Percentiles rank a stretch among this genome's conserved stretches.
These are phyloP conservation scores for Dasypogon diadema DNA, from an alignment of 2,888 invertebrate species.

Conservation along the genomic window DNA sequence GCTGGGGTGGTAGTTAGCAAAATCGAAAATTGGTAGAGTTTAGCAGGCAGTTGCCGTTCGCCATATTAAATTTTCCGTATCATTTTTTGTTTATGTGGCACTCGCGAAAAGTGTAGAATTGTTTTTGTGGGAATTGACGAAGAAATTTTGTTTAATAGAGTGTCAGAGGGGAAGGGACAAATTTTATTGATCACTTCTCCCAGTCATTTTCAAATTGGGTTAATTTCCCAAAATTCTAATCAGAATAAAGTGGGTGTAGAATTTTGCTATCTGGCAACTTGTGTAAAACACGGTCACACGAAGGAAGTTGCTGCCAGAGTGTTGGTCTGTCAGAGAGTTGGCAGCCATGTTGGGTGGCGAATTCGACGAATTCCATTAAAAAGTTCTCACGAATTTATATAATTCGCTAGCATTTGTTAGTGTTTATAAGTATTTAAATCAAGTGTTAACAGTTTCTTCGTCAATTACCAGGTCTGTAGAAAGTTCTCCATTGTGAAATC, in stretches of 20 bases:
- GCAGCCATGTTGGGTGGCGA: constrained; percentile 59
- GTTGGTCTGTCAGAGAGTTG: constrained; percentile 40
- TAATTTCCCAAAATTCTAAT: constrained; percentile 1
- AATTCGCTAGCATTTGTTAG: constrained; percentile 28
- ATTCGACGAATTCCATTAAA: constrained; percentile 21
- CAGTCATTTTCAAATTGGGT: background rate
- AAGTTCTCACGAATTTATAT: constrained; percentile 34
- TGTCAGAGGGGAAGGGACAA: too few species aligned
- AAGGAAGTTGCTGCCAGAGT: background rate
- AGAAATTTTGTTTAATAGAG: background rate
- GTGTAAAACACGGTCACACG: constrained; percentile 12
- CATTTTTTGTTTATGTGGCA: constrained; percentile 44
- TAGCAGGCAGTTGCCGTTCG: background rate
- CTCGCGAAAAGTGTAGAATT: background rate
- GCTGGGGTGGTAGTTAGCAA: background rate
- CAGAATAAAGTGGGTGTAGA: constrained; percentile 39
- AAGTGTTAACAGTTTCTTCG: constrained; percentile 19
- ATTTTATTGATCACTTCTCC: too few species aligned
- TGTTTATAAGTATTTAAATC: constrained; percentile 8
- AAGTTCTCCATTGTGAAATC: background rate
- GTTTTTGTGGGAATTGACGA: background rate
- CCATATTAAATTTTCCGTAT: constrained; percentile 35
- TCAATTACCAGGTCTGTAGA: background rate
- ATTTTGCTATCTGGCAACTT: constrained; percentile 37
- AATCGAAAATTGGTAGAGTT: background rate